These are phyloP conservation scores for Parasteatoda lunata DNA, from an alignment of 2,888 invertebrate species.

Conservation along the genomic window DNA sequence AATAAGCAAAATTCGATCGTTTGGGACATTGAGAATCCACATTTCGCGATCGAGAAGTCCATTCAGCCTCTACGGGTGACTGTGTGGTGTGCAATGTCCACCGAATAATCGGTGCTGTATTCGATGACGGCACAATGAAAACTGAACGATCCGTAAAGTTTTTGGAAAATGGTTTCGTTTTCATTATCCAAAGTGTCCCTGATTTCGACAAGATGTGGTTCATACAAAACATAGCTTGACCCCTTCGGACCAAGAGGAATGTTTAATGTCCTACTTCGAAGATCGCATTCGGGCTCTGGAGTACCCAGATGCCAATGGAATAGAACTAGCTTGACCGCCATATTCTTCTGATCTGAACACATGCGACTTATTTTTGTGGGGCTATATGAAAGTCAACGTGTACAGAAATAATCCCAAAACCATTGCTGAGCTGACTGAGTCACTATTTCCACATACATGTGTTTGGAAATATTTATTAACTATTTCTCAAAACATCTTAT, in stretches of 20 bases:
- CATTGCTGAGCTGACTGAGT: conserved; percentile 5
- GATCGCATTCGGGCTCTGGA: neutral
- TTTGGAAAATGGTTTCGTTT: no score
- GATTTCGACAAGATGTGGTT: conserved; percentile 5
- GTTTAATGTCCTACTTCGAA: neutral
- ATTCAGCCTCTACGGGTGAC: neutral
- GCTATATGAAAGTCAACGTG: conserved; percentile 7
- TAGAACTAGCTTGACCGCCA: neutral
- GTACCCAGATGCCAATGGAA: neutral
- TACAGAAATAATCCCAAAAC: conserved; percentile 13
- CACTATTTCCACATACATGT: no score
- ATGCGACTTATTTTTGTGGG: conserved; percentile 19
- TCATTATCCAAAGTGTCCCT: neutral
- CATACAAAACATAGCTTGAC: conserved; percentile 10
- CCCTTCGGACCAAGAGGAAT: conserved; percentile 3
- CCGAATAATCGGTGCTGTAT: neutral
- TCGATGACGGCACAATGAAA: neutral
- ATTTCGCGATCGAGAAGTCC: neutral
- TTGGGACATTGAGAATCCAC: conserved; percentile 1
- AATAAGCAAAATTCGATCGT: conserved; percentile 5
- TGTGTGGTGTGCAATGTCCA: conserved; percentile 2
- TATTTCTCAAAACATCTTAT: no score
- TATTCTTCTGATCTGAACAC: conserved; percentile 10
- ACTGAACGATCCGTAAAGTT: no score
- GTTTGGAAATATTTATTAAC: no score